A percentile compares a stretch with the other conserved stretches of the same genome.
Evolutionary conservation across 1,140 invertebrate species (phyloP).

Genomic region (Planococcus citri): DNA sequence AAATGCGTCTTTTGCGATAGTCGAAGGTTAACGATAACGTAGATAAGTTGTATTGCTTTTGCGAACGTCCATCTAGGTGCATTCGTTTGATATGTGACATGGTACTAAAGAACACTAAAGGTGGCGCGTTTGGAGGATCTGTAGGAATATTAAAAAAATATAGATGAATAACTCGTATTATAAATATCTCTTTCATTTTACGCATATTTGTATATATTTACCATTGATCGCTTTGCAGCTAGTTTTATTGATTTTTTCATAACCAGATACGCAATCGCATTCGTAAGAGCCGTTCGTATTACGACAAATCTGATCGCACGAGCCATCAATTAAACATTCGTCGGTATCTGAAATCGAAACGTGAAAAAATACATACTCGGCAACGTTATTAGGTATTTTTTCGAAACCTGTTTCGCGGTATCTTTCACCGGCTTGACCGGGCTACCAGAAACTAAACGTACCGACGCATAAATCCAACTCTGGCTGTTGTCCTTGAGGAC

Average conservation of each 20-base stretch:
- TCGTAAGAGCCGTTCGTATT: constrained; percentile 56
- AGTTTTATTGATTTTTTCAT: constrained; percentile 41
- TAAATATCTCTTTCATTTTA: constrained; percentile 11
- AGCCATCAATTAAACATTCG: constrained; percentile 55
- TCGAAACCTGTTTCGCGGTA: neutral
- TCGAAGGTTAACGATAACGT: constrained; percentile 40
- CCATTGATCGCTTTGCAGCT: constrained; percentile 54
- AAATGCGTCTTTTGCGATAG: constrained; percentile 48
- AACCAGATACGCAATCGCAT: constrained; percentile 65
- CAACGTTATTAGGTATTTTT: neutral
- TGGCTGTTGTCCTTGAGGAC: constrained; percentile 54
- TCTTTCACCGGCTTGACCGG: neutral
- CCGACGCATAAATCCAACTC: constrained; percentile 48
- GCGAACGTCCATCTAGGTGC: constrained; percentile 39
- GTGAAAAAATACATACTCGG: neutral
- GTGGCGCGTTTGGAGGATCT: constrained; percentile 40
- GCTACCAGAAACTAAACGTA: constrained; percentile 35
- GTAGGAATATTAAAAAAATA: constrained; percentile 27
- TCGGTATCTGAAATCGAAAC: constrained; percentile 48
- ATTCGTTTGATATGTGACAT: constrained; percentile 40
- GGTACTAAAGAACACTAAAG: constrained; percentile 42
- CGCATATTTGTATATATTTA: constrained; percentile 32
- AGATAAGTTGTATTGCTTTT: constrained; percentile 35
- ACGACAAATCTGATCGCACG: constrained; percentile 66
- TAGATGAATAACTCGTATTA: constrained; percentile 4